phyloP scores from a whole-genome alignment of 2,888 invertebrate species.

The Trachelus iudaicus region DNA sequence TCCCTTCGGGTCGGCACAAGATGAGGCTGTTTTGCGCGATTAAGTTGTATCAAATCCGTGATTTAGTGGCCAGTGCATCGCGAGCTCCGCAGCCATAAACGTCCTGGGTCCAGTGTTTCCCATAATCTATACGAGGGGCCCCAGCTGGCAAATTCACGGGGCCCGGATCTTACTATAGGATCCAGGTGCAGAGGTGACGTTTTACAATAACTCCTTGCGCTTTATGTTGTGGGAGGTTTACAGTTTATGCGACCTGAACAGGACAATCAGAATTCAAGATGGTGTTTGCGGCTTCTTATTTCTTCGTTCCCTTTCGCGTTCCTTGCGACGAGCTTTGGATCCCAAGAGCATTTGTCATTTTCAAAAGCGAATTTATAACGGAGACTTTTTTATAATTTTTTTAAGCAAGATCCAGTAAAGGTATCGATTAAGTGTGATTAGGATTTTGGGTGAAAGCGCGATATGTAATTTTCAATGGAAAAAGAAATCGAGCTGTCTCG shows the following conservation, averaged over 20 bases:
- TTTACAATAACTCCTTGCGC: constrained; percentile 56
- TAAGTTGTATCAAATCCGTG: constrained; percentile 59
- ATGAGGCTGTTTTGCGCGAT: constrained; percentile 41
- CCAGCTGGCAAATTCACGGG: constrained; percentile 31
- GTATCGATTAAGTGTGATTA: background rate
- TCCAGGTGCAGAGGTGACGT: constrained; percentile 56
- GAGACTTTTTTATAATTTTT: background rate
- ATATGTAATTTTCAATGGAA: background rate
- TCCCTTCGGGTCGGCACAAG: background rate
- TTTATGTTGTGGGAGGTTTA: constrained; percentile 61
- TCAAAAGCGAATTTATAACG: background rate
- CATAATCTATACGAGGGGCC: constrained; percentile 48
- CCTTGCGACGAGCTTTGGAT: background rate
- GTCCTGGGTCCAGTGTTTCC: constrained; percentile 49
- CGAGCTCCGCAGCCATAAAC: constrained; percentile 53
- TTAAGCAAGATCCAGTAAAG: background rate
- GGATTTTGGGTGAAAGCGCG: background rate
- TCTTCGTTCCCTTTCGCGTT: background rate
- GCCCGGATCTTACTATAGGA: constrained; percentile 22
- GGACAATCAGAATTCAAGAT: constrained; percentile 9
- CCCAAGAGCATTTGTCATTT: background rate
- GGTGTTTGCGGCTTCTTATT: background rate
- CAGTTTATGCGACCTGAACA: constrained; percentile 49
- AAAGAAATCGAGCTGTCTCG: background rate
- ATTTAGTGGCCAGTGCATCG: constrained; percentile 53